Evolutionary conservation across 2,113 vertebrate genomes (phyloP), one percentile per base, ranked within the genome.

Genomic region (Blennius ocellaris): DNA sequence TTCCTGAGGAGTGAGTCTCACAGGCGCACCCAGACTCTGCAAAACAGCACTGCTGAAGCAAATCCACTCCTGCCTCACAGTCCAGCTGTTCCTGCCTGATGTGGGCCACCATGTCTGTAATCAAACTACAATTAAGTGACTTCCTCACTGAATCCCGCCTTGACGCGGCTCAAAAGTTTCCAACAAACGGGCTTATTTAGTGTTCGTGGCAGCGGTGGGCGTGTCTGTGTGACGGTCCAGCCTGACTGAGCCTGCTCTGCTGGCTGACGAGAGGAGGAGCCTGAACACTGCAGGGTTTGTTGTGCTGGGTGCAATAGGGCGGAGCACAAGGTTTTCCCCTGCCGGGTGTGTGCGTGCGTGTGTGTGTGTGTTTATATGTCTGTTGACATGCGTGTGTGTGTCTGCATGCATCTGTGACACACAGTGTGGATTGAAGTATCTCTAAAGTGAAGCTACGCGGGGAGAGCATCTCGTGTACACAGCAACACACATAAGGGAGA

Each of bases 1-100:
- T 94, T 94, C 94, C 92, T 89, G 21, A 91, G 92, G 63, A 82
- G 75, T 94, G 93, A 94, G 62, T 92, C 50, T 85, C 30, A 39
- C 55, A 50, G 92, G 71, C 92, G 91, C 93, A 80, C 92, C 93
- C 92, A 69, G 50, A 39, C 53, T 39, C 12, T 76, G 51, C 85
- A 80, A 76, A 67, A 78, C 59, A 73, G n/a, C 63, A 30, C 54
- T 47, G 48, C 71, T 40, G 50, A 60, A 45, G 66, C 48, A 60
- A 36, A 84, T 57, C 54, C n/a, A 55, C 44, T 11, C 12, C 63
- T 53, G 37, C 65, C 41, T 47, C 30, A 15, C n/a, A 6, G 30
- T 6, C 47, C 8, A 11, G 6, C 41, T 69, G 45, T 41, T 1
- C 47, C 52, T 63, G 15, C 14, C 56, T n/a, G 8, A 49, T 62